Evolutionary conservation across 1,140 invertebrate species (phyloP), one percentile per base, ranked within the genome.

Genomic region (Drosophila truncata): DNA sequence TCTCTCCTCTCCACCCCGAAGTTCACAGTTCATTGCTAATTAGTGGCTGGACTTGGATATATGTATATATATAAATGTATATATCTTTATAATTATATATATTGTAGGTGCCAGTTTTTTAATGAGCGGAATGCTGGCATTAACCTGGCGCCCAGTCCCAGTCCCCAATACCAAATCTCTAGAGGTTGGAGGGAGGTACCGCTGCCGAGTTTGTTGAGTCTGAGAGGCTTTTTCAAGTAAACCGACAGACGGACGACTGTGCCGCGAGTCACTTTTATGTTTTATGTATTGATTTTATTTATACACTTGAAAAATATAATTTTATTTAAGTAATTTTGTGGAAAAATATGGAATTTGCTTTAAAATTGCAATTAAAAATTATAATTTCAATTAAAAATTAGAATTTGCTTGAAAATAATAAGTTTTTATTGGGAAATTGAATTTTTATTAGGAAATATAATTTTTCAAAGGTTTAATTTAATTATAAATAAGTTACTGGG

Each of bases 281-380:
- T 83, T 87, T 88, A 83, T 87, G 80, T 87, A 87, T 87, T 87
- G 83, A 87, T 87, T 87, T 88, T 87, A 83, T 88, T 88, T 80
- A 64, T 83, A 47, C 67, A 73, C 52, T 37, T 1, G 1, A 14
- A 35, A 23, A 54, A n/a, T 1, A 14, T 4, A 16, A 31, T 31
- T 11, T 0, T 0, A 1, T 18, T 13, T 13, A 4, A 4, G 16
- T n/a, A 3, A 11, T 41, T 42, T 42, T 42, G 9, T 42, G 2
- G 16, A 2, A 39, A n/a, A 39, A 16, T 39, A 3, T 9, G 6
- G n/a, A 41, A 41, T 41, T 3, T 9, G 8, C 3, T 41, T 9
- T 41, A 3, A 41, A 41, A 41, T 9, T 41, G 9, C 16, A 37
- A 4, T 39, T 39, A 3, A n/a, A n/a, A 39, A n/a, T 39, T 0